Conservation (phyloP, 2,888 invertebrate species). For the Rhorus exstirpatorius region DNA sequence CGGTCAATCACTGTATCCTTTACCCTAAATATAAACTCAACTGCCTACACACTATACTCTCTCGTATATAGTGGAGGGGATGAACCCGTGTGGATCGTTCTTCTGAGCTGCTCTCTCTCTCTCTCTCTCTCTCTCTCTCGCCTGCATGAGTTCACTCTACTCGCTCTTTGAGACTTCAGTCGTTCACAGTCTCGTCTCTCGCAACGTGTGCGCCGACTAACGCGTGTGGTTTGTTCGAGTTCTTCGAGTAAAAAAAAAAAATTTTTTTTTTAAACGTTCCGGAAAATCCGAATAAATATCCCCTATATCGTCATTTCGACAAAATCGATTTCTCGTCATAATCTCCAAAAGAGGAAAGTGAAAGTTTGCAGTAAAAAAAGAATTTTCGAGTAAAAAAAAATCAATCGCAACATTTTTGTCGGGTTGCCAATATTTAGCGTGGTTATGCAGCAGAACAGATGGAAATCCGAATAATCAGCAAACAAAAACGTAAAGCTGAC, state of each 20-base stretch:
- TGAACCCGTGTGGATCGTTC: constrained; percentile 78
- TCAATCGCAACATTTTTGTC: background rate
- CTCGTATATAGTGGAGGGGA: constrained; percentile 70
- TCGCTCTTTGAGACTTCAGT: constrained; percentile 77
- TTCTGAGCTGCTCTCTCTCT: constrained; percentile 50
- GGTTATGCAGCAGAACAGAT: background rate
- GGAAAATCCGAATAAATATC: no score
- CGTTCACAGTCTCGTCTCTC: constrained; percentile 65
- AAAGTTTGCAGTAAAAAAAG: background rate
- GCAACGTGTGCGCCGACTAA: constrained; percentile 44
- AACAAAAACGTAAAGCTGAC: background rate
- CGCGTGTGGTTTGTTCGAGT: constrained; percentile 28
- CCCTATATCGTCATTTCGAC: no score
- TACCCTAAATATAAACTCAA: constrained; percentile 33
- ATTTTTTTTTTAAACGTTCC: no score
- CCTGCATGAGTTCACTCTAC: constrained; percentile 76
- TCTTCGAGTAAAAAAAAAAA: background rate
- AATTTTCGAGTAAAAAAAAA: background rate
- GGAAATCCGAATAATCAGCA: background rate
- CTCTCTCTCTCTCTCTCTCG: no score
- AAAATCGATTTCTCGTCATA: no score
- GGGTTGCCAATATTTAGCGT: background rate
- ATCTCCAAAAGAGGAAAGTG: background rate
- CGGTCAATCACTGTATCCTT: constrained; percentile 36
- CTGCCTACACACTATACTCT: constrained; percentile 45